Conservation (phyloP, 2,797 vertebrate genomes). For the Semotilus atromaculatus region DNA sequence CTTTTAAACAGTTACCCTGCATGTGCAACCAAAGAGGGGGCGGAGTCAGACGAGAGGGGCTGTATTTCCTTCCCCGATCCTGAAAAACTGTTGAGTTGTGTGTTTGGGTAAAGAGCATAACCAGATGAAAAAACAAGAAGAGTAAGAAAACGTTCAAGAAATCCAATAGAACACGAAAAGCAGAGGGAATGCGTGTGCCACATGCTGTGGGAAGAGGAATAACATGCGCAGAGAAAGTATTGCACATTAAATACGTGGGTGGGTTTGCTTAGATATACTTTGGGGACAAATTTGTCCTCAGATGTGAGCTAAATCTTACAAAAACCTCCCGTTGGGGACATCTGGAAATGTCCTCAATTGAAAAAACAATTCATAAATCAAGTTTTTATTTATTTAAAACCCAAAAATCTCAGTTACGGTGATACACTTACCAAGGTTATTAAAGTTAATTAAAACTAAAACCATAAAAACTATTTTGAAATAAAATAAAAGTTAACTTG, state of each 20-base stretch:
- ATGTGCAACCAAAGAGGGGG: constrained; percentile 47
- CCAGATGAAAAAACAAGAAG: constrained; percentile 14
- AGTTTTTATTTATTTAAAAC: not conserved
- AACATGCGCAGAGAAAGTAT: not conserved
- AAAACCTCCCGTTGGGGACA: constrained; percentile 9
- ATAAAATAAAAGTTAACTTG: not conserved
- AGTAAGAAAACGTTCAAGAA: not conserved
- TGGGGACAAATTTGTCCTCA: not conserved
- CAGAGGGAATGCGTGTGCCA: not conserved
- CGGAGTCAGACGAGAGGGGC: constrained; percentile 27
- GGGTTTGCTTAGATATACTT: not conserved
- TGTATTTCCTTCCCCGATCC: constrained; percentile 49
- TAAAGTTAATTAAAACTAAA: not conserved
- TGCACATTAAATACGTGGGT: not conserved
- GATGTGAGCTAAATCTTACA: not conserved
- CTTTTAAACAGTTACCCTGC: constrained; percentile 71
- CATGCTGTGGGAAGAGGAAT: not conserved
- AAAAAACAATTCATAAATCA: constrained; percentile 27
- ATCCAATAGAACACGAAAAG: not conserved
- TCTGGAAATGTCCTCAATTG: constrained; percentile 1
- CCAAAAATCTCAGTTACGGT: no score
- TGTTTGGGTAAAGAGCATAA: constrained; percentile 34
- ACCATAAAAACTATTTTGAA: not conserved
- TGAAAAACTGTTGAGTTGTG: constrained; percentile 46
- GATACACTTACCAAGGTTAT: not conserved